These are phyloP conservation scores for Anoplolepis gracilipes DNA, from an alignment of 1,140 invertebrate genomes.

Conservation along the genomic window DNA sequence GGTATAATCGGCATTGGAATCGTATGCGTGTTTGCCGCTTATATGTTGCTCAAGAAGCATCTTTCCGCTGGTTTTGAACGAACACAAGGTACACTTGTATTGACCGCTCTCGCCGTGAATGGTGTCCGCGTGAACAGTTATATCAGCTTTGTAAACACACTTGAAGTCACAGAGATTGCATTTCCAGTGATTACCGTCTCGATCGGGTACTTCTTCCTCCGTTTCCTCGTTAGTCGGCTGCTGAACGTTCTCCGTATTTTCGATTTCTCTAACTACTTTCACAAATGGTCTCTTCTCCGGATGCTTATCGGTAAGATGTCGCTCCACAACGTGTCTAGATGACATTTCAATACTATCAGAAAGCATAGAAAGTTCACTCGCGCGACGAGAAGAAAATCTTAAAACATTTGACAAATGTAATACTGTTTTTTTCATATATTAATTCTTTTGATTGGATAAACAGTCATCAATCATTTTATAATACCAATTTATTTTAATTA, in stretches of 20 bases:
- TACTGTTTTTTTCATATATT: background rate
- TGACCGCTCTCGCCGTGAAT: slow-evolving; percentile 88
- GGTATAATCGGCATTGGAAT: slow-evolving; percentile 76
- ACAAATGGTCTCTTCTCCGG: slow-evolving; percentile 85
- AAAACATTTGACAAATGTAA: slow-evolving; percentile 65
- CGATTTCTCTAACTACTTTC: slow-evolving; percentile 87
- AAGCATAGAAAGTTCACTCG: slow-evolving; percentile 63
- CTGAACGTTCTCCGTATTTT: slow-evolving; percentile 79
- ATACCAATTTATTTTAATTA: background rate
- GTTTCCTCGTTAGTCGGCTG: slow-evolving; percentile 61
- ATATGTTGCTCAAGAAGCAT: slow-evolving; percentile 88
- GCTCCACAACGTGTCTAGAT: slow-evolving; percentile 87
- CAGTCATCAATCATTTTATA: background rate
- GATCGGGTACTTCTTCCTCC: slow-evolving; percentile 75
- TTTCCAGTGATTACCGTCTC: slow-evolving; percentile 88
- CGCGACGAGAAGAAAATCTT: background rate
- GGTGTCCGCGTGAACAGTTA: slow-evolving; percentile 86
- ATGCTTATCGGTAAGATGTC: slow-evolving; percentile 89
- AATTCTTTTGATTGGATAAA: background rate
- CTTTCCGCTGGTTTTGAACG: slow-evolving; percentile 86
- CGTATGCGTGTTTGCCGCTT: slow-evolving; percentile 83
- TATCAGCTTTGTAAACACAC: slow-evolving; percentile 87
- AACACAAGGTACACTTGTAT: slow-evolving; percentile 89
- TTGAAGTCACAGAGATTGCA: slow-evolving; percentile 89
- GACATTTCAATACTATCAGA: slow-evolving; percentile 68